Base-by-base conservation (phyloP, 2,888 invertebrate genomes). In the Rhagonycha lutea region DNA sequence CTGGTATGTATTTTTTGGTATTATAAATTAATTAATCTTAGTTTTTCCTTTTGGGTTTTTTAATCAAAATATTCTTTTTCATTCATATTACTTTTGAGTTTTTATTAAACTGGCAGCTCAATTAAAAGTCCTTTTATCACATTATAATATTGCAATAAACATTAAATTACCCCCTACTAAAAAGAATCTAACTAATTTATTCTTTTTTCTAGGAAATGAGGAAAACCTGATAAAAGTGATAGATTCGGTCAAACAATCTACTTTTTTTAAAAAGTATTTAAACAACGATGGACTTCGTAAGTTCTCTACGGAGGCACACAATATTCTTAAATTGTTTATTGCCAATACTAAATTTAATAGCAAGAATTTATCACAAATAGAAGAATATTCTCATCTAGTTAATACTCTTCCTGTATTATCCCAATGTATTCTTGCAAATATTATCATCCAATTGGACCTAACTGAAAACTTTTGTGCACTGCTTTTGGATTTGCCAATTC, bases 261-360 rank as follows among this genome's bases (percentile, higher is more conserved):
- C 32, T 14, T n/a, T 67, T 7, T 14, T 29, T 10, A 70, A 74
- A 29, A 60, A 14, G 4, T 70, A 63, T 29, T n/a, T 65, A 60
- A 61, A 18, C n/a, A 32, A 29, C 24, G n/a, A 29, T 61, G 12
- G 65, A 14, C 76, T 71, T 60, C 2, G 68, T 61, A 73, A 80
- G 75, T 26, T 82, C 4, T n/a, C 47, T 2, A 8, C n/a, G 7
- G 47, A 47, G 7, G 47, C 47, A 47, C 67, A 78, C 61, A 65
- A 80, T 61, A 77, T 83, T 23, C 63, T 78, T 4, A 77, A 78
- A 14, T 85, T 87, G 69, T 75, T 87, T 9, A 82, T 86, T 8
- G 71, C 87, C 61, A 88, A 88, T 77, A 84, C 86, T 8, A 81
- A 83, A 28, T 86, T 85, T 78, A 74, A 79, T 47, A 67, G 79